Evolutionary conservation across 2,888 invertebrate genomes (phyloP), one percentile per base, ranked within the genome.

Genomic region (Dilophus febrilis): DNA sequence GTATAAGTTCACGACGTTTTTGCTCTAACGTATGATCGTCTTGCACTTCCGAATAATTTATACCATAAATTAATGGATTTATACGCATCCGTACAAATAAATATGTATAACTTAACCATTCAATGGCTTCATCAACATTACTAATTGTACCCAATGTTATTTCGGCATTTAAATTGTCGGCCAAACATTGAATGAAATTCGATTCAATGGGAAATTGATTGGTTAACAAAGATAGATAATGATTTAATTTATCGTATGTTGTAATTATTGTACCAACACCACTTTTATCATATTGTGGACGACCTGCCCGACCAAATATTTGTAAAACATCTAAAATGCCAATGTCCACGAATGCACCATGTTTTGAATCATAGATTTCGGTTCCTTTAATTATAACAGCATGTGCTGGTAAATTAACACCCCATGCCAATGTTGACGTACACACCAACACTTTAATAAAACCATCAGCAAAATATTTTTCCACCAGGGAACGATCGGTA

Each of bases 371-470:
- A 61, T 98, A 99, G 47, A 98, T 83, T 59, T 94, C 91, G 8
- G 98, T 99, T 11, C 55, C 58, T 45, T 56, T 56, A 16, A 63
- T 63, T 37, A 98, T 77, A 46, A 98, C 97, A 26, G 91, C 95
- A 59, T 97, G 95, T 0, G 98, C 98, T 0, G 98, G 98, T 47
- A 99, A 69, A 66, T 99, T 99, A 5, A 99, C 97, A 49, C 98
- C 98, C 98, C 98, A 99, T 19, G 98, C 98, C 26, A 99, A 67
- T 0, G 98, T 99, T 1, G 98, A 87, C 0, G 98, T 99, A 57
- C 97, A 97, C 8, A 92, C 85, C 2, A 99, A 65, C 1, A 85
- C 90, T 56, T 80, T 85, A 43, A 92, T 77, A 46, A 79, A 72
- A 0, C 95, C 95, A 41, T 83, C 82, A 0, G 79, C 65, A 56